phyloP scores from a whole-genome alignment of 53 echinoderm and acorn worm species.

The Pentamera pediparva region DNA sequence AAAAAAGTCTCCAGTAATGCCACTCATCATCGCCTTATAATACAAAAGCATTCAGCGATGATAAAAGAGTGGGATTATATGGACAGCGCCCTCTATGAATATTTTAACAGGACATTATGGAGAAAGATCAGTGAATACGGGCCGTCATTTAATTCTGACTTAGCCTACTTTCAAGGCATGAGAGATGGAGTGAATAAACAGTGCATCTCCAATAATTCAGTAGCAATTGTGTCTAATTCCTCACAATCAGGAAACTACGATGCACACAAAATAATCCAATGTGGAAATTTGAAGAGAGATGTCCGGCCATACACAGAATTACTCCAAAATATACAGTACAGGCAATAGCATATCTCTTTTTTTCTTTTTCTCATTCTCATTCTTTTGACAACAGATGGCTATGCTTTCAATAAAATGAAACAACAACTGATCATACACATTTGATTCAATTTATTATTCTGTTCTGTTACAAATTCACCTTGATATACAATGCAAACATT shows the following conservation, averaged over 20 bases:
- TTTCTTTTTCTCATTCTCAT: no score
- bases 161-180: not conserved
- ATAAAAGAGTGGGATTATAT: not conserved
- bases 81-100: not conserved
- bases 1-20: not conserved
- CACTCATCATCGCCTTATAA: not conserved
- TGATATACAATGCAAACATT: no score
- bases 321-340: not conserved
- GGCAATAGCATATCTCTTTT: no score
- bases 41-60: not conserved
- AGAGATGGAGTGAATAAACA: no score
- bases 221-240: not conserved
- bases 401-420: no score
- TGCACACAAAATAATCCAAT: not conserved
- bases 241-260: not conserved
- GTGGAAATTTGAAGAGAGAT: not conserved
- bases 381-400: no score
- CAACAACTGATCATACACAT: no score
- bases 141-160: not conserved
- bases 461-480: no score
- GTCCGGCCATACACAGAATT: conserved; percentile 8
- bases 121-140: not conserved
- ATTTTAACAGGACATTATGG: conserved; percentile 2
- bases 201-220: not conserved
- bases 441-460: no score